These are phyloP conservation scores for Lasioglossum albipes DNA, from an alignment of 1,140 invertebrate genomes.

Conservation along the genomic window DNA sequence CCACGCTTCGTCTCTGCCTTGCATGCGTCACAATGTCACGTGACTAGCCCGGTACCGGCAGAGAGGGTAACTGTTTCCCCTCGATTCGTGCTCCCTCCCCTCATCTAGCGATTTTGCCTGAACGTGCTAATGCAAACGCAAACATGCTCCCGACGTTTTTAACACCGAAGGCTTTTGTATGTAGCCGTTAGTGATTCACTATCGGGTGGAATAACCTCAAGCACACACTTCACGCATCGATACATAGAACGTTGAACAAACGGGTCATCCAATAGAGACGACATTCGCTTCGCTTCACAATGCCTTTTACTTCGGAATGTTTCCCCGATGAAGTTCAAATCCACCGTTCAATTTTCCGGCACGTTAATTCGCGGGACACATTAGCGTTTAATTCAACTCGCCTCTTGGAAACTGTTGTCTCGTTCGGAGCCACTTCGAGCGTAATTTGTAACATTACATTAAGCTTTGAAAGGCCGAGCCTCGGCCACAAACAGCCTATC, in stretches of 20 bases:
- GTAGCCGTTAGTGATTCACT: constrained; percentile 23
- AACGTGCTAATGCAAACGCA: background rate
- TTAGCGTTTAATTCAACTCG: no score
- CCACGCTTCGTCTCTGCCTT: no score
- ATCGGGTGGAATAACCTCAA: constrained; percentile 30
- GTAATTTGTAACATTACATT: constrained; percentile 5
- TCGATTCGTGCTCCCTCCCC: no score
- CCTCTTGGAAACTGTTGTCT: background rate
- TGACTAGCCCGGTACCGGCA: no score
- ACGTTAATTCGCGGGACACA: background rate
- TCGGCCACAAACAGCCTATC: no score
- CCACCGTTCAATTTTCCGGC: no score
- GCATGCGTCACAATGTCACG: no score
- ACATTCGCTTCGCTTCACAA: background rate
- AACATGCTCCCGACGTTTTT: constrained; percentile 33
- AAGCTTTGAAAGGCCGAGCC: no score
- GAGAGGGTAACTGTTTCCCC: no score
- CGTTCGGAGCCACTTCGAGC: background rate
- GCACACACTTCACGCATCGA: constrained; percentile 5
- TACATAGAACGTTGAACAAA: background rate
- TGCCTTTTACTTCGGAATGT: constrained; percentile 5
- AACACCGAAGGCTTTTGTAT: background rate
- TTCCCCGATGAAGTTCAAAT: background rate
- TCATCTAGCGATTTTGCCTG: no score
- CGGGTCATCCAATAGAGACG: background rate